These are phyloP conservation scores for Nycticorax nycticorax DNA, from an alignment of 2,113 vertebrate genomes.

Conservation along the genomic window DNA sequence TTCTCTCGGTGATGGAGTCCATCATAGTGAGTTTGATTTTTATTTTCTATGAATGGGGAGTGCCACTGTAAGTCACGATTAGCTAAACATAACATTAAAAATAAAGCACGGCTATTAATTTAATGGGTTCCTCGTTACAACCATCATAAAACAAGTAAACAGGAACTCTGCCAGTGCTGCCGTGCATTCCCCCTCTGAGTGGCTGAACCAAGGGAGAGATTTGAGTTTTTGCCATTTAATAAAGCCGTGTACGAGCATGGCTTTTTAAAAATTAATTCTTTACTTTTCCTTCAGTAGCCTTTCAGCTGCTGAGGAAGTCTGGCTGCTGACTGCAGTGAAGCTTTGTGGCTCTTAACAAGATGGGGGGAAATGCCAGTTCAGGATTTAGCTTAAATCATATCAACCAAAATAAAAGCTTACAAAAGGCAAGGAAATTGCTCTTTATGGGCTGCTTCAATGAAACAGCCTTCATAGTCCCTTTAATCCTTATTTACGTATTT, in stretches of 20 bases:
- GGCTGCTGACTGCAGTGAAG: background rate
- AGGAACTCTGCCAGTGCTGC: conserved; percentile 62
- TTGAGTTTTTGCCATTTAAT: conserved; percentile 46
- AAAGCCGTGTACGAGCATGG: background rate
- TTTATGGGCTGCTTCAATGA: conserved; percentile 10
- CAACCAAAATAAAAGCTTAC: conserved; percentile 17
- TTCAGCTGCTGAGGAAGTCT: conserved; percentile 6
- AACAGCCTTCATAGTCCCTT: background rate
- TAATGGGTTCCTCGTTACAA: conserved; percentile 68
- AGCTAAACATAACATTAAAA: conserved; percentile 73
- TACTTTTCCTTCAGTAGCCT: conserved; percentile 18
- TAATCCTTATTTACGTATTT: conserved; percentile 21
- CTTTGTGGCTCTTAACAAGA: background rate
- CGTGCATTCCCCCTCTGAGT: conserved; percentile 4
- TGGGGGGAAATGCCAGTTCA: conserved; percentile 3
- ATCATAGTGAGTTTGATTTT: background rate
- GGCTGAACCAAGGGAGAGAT: conserved; percentile 31
- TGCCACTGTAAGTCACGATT: conserved; percentile 58
- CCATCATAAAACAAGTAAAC: conserved; percentile 72
- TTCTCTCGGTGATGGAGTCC: background rate
- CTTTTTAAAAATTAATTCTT: conserved; percentile 51
- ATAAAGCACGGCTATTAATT: conserved; percentile 72
- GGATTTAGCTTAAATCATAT: conserved; percentile 29
- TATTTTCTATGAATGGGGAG: conserved; percentile 36
- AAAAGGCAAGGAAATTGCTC: conserved; percentile 26